Base-by-base conservation (phyloP, 2,888 invertebrate species). In the Quadroppia sp. region DNA sequence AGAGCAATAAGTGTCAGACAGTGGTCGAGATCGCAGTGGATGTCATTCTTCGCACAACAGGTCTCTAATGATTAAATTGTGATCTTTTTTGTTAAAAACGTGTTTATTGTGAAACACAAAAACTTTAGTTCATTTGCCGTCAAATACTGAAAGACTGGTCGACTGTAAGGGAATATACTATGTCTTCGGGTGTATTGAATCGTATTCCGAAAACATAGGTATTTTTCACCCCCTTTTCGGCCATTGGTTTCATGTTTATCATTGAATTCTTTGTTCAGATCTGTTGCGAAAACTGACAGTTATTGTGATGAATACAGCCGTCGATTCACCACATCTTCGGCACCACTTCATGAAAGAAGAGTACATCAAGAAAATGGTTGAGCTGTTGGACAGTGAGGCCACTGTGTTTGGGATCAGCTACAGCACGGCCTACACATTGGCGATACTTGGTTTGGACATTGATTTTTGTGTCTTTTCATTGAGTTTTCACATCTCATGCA, bases 391-490 rank as follows among this genome's bases (percentile, higher is more conserved):
- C 80, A 91, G 91, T 0, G 86, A 87, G 56, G 91, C 91, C 80
- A 96, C 97, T 82, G 95, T 94, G 61, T 97, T 98, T 79, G 97
- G 98, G 87, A 95, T 93, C 76, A 92, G 93, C 81, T 96, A 96
- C 84, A 95, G 95, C 83, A 94, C 95, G 3, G 94, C 94, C 4
- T 95, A 97, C 4, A 95, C 98, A 28, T 86, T 98, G 73, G 92
- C 95, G 0, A 97, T 98, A 83, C 77, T 78, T 59, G 74, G 74
- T 74, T 36, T n/a, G 71, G n/a, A 11, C 25, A n/a, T n/a, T n/a
- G n/a, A n/a, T n/a, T n/a, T 32, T 17, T 48, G 9, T 3, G n/a
- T 30, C 61, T n/a, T 7, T 32, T 7, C 11, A 4, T 15, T 36
- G 1, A 64, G 20, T 64, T n/a, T n/a, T 64, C 9, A 7, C 11